Conservation (phyloP, 2,797 vertebrate species). For the Macroramphosus scolopax region DNA sequence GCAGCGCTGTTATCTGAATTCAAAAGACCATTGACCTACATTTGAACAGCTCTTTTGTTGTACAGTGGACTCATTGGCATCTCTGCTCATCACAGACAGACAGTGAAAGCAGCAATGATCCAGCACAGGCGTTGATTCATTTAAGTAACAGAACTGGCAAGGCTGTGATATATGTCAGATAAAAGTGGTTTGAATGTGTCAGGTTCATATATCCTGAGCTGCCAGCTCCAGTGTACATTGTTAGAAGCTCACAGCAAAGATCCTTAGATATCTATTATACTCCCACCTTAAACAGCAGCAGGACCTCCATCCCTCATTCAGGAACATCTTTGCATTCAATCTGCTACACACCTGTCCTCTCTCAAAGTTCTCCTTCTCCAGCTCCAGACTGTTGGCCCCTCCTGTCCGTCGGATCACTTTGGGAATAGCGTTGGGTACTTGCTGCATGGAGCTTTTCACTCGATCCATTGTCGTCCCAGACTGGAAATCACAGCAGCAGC, state of each 20-base stretch:
- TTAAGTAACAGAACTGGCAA: neutral
- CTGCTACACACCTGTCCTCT: conserved; percentile 81
- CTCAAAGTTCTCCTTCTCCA: conserved; percentile 90
- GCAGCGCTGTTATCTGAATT: conserved; percentile 50
- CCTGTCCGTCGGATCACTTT: conserved; percentile 87
- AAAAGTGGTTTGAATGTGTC: no score
- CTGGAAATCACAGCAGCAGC: conserved; percentile 5
- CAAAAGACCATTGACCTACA: conserved; percentile 63
- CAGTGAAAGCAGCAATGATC: conserved; percentile 6
- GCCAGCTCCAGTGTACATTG: no score
- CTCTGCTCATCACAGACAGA: conserved; percentile 41
- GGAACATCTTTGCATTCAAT: neutral
- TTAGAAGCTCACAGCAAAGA: conserved; percentile 23
- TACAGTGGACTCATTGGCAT: conserved; percentile 33
- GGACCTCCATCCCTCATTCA: conserved; percentile 11
- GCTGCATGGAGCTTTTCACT: conserved; percentile 89
- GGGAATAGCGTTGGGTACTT: conserved; percentile 88
- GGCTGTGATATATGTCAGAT: neutral
- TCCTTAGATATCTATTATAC: conserved; percentile 28
- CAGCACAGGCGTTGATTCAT: neutral
- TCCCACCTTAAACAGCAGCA: conserved; percentile 16
- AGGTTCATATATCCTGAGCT: no score
- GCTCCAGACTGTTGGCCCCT: conserved; percentile 83
- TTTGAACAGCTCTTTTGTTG: conserved; percentile 64
- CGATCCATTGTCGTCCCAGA: conserved; percentile 82